Base-by-base conservation (phyloP, 1,140 invertebrate species). In the Sweltsa coloradensis region DNA sequence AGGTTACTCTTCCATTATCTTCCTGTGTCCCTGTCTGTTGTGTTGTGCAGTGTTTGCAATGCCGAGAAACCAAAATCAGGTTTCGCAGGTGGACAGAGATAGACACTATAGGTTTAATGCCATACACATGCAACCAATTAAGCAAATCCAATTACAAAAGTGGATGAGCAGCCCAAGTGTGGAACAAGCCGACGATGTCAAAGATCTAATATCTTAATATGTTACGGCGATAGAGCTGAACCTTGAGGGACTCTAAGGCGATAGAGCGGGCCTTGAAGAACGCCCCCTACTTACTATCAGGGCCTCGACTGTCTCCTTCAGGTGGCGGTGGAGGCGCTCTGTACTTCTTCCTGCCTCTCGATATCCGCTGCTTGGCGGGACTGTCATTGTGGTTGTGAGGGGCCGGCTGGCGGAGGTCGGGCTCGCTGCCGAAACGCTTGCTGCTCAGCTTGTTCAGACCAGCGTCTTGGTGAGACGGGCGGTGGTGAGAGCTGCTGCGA, bases 401-500 rank as follows among this genome's bases (percentile, higher is more conserved):
- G 39, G 47, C 48, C 4, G 58, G 56, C 34, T 62, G 68, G 16
- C 72, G 57, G 5, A 85, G 59, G 59, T 86, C 81, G 5, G 83
- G 82, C 60, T 84, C 83, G 39, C 81, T 84, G 13, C 75, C 81
- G 58, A 79, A 85, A 52, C 70, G 69, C 56, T 76, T 74, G 39
- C 23, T n/a, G 13, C 36, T 34, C 29, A 26, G 34, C 39, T 37
- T 21, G 41, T 31, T 31, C 29, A 31, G 7, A 9, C 3, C 14
- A 23, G 37, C 9, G 13, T 40, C 19, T 3, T 6, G 1, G 3
- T 40, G 37, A 3, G 9, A 13, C 1, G 37, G 37, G 37, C n/a
- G 37, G 16, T 40, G 37, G 3, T 19, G 21, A 16, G 37, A 40
- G 13, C 19, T 40, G 37, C 37, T 40, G 3, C 37, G 37, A 19